Evolutionary conservation across 2,113 vertebrate genomes (phyloP).

Genomic region (Nansenia antarctica): DNA sequence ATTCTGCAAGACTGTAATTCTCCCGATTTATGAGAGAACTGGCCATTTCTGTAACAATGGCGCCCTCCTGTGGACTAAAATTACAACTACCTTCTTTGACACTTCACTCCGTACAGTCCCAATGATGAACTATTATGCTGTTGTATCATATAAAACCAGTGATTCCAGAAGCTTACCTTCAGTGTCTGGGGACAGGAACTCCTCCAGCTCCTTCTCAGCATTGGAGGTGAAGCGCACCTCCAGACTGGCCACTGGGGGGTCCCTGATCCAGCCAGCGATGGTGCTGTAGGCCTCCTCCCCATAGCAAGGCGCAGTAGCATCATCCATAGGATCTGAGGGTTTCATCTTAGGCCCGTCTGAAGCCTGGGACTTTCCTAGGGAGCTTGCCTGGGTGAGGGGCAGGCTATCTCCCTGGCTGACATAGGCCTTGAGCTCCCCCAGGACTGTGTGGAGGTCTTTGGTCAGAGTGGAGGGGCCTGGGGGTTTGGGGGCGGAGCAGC

Average conservation of each 20-base stretch:
- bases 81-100: too few relatives aligned
- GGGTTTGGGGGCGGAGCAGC: not conserved
- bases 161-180: conserved; percentile 70
- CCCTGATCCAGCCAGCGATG: conserved; percentile 81
- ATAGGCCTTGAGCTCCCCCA: conserved; percentile 62
- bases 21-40: too few relatives aligned
- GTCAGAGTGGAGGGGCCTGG: too few relatives aligned
- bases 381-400: not conserved
- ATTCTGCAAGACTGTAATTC: too few relatives aligned
- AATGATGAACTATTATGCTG: too few relatives aligned
- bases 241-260: conserved; percentile 74
- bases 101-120: too few relatives aligned
- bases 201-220: conserved; percentile 75
- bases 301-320: conserved; percentile 30
- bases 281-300: conserved; percentile 57
- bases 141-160: too few relatives aligned
- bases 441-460: conserved; percentile 26
- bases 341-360: conserved; percentile 9
- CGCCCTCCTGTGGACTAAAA: too few relatives aligned
- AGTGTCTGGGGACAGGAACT: conserved; percentile 65
- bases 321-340: not conserved
- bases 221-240: conserved; percentile 82
- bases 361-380: conserved; percentile 1
- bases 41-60: too few relatives aligned
- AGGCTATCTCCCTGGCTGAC: conserved; percentile 42